Base-by-base conservation (phyloP, 35 echinoderm and acorn worm genomes). In the Apostichopus californicus region DNA sequence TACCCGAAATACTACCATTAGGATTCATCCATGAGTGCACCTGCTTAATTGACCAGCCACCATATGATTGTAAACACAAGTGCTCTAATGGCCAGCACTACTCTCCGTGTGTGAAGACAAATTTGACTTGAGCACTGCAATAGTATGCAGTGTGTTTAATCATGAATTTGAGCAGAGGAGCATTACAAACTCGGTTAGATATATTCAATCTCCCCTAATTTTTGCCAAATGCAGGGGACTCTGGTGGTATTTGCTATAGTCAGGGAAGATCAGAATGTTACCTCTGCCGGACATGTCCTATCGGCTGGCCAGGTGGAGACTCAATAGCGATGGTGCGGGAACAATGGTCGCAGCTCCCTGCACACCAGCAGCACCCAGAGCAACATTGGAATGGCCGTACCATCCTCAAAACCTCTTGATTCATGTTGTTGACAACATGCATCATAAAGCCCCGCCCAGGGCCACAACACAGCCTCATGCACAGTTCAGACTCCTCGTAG, bases 321-420 rank as follows among this genome's bases (percentile, higher is more conserved):
- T 98, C 96, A 1, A 98, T 88, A 15, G 92, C 75, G 2, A 98
- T 77, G 24, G 90, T 92, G 13, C 92, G 55, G 77, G 88, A 86
- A 34, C 94, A 95, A n/a, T 89, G 57, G 21, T 17, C 57, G 6
- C 86, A 89, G 79, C 90, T 89, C 52, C 95, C 89, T 52, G 55
- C 78, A 64, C 94, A 98, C 94, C 96, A 98, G 25, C 92, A 94
- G 77, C 96, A 97, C 15, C 95, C 96, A 0, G 93, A 90, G 73
- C 96, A 97, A 23, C 91, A 95, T 80, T 78, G 71, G 18, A 91
- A 91, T 10, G 89, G 77, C 34, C 96, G 81, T 8, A 65, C 58
- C 9, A 98, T 75, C 77, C 94, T 79, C 55, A 95, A 23, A 14
- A 98, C 94, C 66, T 98, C 96, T 82, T 92, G 94, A 1, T 95